Evolutionary conservation across 2,113 vertebrate genomes (phyloP), one percentile per base, ranked within the genome.

Genomic region (Pseudorectes ferrugineus): DNA sequence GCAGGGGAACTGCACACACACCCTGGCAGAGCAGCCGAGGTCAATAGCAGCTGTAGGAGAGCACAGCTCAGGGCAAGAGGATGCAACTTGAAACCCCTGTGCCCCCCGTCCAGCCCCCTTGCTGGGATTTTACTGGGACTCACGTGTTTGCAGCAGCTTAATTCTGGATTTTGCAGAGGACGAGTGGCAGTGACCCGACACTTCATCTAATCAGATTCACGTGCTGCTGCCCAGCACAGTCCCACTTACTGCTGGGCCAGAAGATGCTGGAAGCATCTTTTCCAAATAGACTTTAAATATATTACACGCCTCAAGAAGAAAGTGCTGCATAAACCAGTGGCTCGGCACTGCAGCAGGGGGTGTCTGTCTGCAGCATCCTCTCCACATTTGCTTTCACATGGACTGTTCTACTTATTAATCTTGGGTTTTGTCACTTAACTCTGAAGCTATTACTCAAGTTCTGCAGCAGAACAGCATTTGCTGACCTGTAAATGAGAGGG

Each of bases 1-100:
- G 59, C 55, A 23, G 21, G 14, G 0, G 1, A 51, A 1, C 33
- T 20, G 22, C 6, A 16, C 16, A 8, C n/a, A 0, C 14, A 3
- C 14, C 33, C 46, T 76, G 23, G 35, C 67, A 54, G 42, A 21
- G 45, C 4, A 5, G 35, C 49, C 0, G 1, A 28, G 79, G 4
- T 26, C 25, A 15, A 3, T 0, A 38, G 26, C 76, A 29, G 43
- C 24, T 33, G 20, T 6, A 35, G 3, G 14, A 74, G 36, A 40
- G 43, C 62, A 19, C 18, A 18, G 70, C 35, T 11, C 16, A 4
- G 59, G 51, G 70, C 54, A 43, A 43, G 40, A 26, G 2, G 2
- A 4, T 4, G 20, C 7, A 12, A 3, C 0, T 1, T 48, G 26
- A 5, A 10, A 12, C 6, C 40, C 35, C 54, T 1, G 1, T 3